phyloP scores from a whole-genome alignment of 2,797 vertebrate species.

The Gobio occitaniae region DNA sequence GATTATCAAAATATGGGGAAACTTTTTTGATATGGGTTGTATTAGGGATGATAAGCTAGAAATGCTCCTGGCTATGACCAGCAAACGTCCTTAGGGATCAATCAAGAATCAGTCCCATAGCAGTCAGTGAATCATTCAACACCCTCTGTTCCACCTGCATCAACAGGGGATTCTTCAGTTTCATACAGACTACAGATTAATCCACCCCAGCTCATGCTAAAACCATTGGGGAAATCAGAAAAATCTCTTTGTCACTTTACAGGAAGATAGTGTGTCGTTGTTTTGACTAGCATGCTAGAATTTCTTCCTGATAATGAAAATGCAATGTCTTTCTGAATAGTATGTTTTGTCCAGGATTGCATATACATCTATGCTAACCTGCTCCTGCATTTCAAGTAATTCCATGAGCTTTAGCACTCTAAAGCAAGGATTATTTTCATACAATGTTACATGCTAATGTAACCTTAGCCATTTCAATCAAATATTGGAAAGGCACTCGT shows the following conservation, averaged over 20 bases:
- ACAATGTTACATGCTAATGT: background rate
- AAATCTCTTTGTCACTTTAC: background rate
- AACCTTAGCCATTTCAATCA: background rate
- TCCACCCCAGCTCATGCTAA: background rate
- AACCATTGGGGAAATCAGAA: background rate
- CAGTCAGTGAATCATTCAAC: conserved; percentile 25
- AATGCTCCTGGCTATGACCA: background rate
- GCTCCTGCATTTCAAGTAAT: background rate
- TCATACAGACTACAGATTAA: conserved; percentile 1
- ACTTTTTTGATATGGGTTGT: background rate
- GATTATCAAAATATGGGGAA: background rate
- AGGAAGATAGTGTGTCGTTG: conserved; percentile 43
- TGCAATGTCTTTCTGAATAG: conserved; percentile 68
- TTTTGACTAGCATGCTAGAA: conserved; percentile 41
- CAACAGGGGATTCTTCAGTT: conserved; percentile 13
- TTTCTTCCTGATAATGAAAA: conserved; percentile 69
- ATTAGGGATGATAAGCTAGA: background rate
- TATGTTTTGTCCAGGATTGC: conserved; percentile 56
- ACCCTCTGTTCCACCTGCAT: background rate
- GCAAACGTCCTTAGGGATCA: background rate
- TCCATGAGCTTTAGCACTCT: background rate
- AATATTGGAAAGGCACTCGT: background rate
- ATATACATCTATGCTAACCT: background rate
- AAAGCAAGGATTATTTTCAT: conserved; percentile 9
- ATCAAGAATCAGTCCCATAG: background rate